Evolutionary conservation across 1,140 invertebrate species (phyloP), one percentile per base, ranked within the genome.

Genomic region (Ptiloglossa arizonensis): DNA sequence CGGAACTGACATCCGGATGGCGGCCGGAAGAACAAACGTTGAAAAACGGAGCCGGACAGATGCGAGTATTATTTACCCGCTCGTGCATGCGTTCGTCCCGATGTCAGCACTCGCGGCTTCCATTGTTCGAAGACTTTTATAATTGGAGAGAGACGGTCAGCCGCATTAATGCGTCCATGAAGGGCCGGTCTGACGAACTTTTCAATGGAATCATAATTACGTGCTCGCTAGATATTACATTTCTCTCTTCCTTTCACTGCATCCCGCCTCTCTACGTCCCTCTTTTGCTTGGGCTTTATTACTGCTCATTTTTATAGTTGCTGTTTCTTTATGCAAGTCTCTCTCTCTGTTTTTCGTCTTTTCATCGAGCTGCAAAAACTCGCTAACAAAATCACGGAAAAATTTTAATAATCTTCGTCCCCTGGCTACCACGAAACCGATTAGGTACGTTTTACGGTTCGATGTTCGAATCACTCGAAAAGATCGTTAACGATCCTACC

Each of bases 181-280:
- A 86, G 81, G 70, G 70, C 71, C 66, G 64, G 59, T 48, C 74
- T 78, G 75, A 57, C 72, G 57, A 87, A 86, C 80, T 88, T 87
- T 89, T 88, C 87, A 89, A 88, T 89, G 86, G 85, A 82, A 87
- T 88, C 81, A 76, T 89, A 89, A 89, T 89, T 87, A 88, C 88
- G 80, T 60, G 81, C 79, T 78, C 81, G 70, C 68, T 62, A 85
- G 79, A 77, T 81, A 70, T 77, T 85, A 72, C 78, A 74, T 84
- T 64, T 78, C 56, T 35, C 73, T 75, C 68, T 32, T 70, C 54
- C 52, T 46, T 59, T 56, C 70, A 52, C 29, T 52, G 64, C 19
- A 17, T 19, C 57, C 48, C 32, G 46, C 35, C 29, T n/a, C 44
- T 24, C 59, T 24, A 22, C 56, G 38, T 82, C 60, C 63, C 68